phyloP scores from a whole-genome alignment of 2,888 invertebrate genomes.

The Idaea aversata region DNA sequence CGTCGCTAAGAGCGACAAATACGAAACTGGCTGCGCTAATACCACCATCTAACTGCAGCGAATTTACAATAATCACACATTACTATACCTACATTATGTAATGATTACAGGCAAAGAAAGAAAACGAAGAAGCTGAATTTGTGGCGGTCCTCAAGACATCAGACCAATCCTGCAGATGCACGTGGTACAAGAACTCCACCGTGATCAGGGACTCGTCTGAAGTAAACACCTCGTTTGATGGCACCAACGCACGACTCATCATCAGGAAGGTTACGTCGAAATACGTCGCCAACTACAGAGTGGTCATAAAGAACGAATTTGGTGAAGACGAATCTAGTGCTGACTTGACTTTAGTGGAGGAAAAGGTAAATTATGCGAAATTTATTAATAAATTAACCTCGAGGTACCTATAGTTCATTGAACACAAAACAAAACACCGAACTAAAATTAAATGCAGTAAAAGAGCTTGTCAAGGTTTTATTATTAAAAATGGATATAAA shows the following conservation, averaged over 20 bases:
- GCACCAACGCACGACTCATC: constrained; percentile 88
- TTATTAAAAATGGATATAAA: not conserved
- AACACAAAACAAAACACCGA: too few species aligned
- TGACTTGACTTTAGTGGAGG: constrained; percentile 87
- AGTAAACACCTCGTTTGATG: constrained; percentile 90
- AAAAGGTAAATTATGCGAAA: constrained; percentile 58
- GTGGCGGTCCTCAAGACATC: constrained; percentile 85
- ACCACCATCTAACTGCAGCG: not conserved
- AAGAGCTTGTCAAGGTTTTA: not conserved
- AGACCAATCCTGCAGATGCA: constrained; percentile 90
- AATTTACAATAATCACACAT: not conserved
- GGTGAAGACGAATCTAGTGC: constrained; percentile 94
- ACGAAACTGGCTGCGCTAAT: too few species aligned
- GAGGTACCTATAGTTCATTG: too few species aligned
- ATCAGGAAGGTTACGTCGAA: constrained; percentile 89
- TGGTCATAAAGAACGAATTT: constrained; percentile 93
- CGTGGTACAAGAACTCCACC: constrained; percentile 92
- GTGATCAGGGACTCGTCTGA: constrained; percentile 89
- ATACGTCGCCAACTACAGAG: constrained; percentile 89
- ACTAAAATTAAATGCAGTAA: too few species aligned
- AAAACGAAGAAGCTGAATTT: constrained; percentile 87
- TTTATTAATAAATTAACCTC: not conserved
- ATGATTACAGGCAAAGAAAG: constrained; percentile 62
- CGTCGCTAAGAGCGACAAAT: too few species aligned
- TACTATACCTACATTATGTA: not conserved